phyloP scores from a whole-genome alignment of 2,888 invertebrate genomes.

The Alloscopus bannaensis region DNA sequence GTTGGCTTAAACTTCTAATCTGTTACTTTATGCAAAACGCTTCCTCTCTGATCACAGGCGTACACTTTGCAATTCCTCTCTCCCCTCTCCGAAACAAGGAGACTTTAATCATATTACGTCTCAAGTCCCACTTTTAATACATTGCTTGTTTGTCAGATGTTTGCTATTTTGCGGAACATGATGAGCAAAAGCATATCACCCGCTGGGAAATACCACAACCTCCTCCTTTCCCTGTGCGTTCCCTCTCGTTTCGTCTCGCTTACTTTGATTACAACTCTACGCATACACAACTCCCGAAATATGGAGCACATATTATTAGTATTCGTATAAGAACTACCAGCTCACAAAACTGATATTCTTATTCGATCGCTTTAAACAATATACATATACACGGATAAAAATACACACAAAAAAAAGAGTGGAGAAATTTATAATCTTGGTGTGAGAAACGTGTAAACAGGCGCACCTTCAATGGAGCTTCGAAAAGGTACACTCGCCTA shows the following conservation, averaged over 20 bases:
- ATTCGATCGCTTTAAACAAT: neutral
- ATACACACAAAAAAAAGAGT: too few species aligned
- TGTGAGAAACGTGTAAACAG: too few species aligned
- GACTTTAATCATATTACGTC: neutral
- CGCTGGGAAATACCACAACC: too few species aligned
- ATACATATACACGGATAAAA: too few species aligned
- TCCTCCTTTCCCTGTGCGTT: too few species aligned
- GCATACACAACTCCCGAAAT: too few species aligned
- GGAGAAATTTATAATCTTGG: too few species aligned
- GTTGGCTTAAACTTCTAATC: slow-evolving; percentile 64
- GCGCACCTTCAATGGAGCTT: too few species aligned
- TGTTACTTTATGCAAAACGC: slow-evolving; percentile 29
- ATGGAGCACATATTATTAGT: too few species aligned
- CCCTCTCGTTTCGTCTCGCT: slow-evolving; percentile 36
- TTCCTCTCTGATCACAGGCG: neutral
- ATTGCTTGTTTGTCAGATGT: slow-evolving; percentile 33
- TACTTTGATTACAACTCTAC: slow-evolving; percentile 52
- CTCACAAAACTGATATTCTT: neutral
- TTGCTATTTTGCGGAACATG: slow-evolving; percentile 48
- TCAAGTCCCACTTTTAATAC: slow-evolving; percentile 7
- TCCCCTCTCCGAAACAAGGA: neutral
- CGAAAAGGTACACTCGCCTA: too few species aligned
- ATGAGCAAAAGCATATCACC: too few species aligned
- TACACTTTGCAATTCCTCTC: neutral
- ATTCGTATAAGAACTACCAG: too few species aligned